Conservation (phyloP, 2,113 vertebrate species). For the Coturnix japonica region DNA sequence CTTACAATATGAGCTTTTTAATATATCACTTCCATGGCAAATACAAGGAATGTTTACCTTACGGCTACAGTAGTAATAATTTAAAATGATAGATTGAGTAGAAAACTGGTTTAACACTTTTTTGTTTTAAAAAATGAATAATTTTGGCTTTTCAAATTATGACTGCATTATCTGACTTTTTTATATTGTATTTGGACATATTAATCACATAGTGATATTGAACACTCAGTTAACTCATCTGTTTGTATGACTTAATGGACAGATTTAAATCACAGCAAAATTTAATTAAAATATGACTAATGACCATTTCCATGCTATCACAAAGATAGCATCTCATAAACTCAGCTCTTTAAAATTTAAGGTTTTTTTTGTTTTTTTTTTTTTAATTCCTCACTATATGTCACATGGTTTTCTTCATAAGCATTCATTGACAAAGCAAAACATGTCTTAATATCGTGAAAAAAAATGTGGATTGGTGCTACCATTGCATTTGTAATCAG, state of each 20-base stretch:
- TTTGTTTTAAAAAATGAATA: background rate
- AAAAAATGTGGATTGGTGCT: background rate
- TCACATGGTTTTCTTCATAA: background rate
- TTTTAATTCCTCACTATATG: background rate
- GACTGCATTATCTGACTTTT: background rate
- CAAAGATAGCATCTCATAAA: background rate
- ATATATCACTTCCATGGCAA: background rate
- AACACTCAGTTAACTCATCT: background rate
- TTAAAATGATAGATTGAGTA: background rate
- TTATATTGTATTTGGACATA: background rate
- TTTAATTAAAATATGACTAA: constrained; percentile 53
- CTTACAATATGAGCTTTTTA: constrained; percentile 26
- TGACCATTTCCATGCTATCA: background rate
- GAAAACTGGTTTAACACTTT: background rate
- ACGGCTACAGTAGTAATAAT: background rate
- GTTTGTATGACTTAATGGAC: background rate
- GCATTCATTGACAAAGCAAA: background rate
- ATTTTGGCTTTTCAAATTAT: background rate
- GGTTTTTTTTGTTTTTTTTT: background rate
- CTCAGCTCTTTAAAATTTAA: background rate
- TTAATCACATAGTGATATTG: background rate
- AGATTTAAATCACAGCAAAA: constrained; percentile 10
- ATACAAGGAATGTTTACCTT: background rate
- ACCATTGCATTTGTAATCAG: background rate
- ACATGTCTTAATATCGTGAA: background rate